These are phyloP conservation scores for Ips nitidus DNA, from an alignment of 1,140 invertebrate species.

Conservation along the genomic window DNA sequence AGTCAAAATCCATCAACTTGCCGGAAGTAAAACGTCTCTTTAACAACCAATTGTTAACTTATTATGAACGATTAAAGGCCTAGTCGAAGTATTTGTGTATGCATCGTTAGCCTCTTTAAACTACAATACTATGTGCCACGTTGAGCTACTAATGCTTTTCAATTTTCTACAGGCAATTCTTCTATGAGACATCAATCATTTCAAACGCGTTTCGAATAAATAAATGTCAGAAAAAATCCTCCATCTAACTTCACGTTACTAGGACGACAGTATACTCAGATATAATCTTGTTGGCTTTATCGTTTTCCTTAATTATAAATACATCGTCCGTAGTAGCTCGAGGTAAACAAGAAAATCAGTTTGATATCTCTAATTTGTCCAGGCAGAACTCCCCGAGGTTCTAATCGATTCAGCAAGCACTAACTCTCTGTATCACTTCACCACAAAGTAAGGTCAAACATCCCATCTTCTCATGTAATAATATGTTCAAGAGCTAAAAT, in stretches of 20 bases:
- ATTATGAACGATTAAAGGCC: constrained; percentile 21
- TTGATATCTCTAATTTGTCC: constrained; percentile 21
- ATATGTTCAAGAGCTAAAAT: not conserved
- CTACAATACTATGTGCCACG: not conserved
- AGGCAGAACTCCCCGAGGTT: constrained; percentile 9
- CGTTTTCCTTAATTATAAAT: constrained; percentile 13
- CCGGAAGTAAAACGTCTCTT: constrained; percentile 27
- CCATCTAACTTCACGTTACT: too few species aligned
- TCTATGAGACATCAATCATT: constrained; percentile 17
- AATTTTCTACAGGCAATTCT: constrained; percentile 7
- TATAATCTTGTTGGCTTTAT: constrained; percentile 8
- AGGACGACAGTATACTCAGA: too few species aligned
- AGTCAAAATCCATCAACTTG: constrained; percentile 17
- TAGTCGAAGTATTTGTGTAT: constrained; percentile 24
- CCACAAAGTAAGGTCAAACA: constrained; percentile 15
- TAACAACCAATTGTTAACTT: constrained; percentile 33
- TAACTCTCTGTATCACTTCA: constrained; percentile 14
- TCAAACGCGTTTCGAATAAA: not conserved
- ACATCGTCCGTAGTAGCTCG: constrained; percentile 3
- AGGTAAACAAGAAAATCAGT: constrained; percentile 21
- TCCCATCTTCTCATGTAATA: constrained; percentile 3
- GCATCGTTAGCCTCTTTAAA: constrained; percentile 16
- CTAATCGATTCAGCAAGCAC: constrained; percentile 17
- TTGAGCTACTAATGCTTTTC: constrained; percentile 3
- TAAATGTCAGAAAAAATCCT: not conserved